These are phyloP conservation scores for Leiothrix lutea DNA, from an alignment of 2,113 vertebrate genomes.

Conservation along the genomic window DNA sequence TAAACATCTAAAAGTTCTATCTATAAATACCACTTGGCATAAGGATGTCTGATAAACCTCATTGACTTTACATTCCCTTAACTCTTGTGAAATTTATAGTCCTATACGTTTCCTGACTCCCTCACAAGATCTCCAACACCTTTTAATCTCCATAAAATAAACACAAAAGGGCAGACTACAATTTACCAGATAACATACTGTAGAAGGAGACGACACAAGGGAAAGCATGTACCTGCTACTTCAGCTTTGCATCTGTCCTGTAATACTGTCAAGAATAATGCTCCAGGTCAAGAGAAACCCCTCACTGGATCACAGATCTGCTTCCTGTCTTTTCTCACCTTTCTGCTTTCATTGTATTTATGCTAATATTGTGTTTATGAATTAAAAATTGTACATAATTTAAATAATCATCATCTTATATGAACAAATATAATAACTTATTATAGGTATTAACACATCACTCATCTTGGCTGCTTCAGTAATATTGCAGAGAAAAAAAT, in stretches of 20 bases:
- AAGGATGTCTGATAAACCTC: neutral
- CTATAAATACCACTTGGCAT: neutral
- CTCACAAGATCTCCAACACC: neutral
- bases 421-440: neutral
- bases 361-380: neutral
- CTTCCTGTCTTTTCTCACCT: neutral
- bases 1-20: neutral
- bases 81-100: neutral
- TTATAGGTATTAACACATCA: neutral
- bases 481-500: neutral
- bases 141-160: neutral
- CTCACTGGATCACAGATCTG: neutral
- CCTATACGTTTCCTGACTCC: neutral
- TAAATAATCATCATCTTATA: neutral
- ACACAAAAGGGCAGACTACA: neutral
- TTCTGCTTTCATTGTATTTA: neutral
- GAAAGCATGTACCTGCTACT: neutral
- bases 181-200: neutral
- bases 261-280: neutral
- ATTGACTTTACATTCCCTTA: neutral
- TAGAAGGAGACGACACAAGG: neutral
- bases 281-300: neutral
- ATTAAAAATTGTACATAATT: neutral
- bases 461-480: neutral
- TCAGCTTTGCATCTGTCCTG: neutral